Base-by-base conservation (phyloP, 2,113 vertebrate genomes). In the Xiphophorus hellerii region DNA sequence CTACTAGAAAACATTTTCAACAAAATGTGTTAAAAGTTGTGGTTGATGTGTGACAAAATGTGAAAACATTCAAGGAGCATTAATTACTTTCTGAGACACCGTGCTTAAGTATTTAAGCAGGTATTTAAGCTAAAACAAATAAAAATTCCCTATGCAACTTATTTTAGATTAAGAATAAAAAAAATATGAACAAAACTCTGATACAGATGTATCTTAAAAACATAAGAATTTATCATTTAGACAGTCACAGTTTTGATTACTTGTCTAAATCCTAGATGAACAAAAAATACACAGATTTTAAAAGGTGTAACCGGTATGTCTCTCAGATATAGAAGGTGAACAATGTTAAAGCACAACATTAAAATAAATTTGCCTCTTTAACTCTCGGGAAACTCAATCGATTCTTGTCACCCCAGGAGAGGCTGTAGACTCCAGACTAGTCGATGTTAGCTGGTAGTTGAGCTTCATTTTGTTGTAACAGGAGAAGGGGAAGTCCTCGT, bases 401-500 rank as follows among this genome's bases (percentile, higher is more conserved):
- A 95, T 94, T 82, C 62, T 58, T 27, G 25, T 61, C 65, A 69
- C 72, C 74, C 72, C 88, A 69, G 28, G 28, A 44, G 81, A 86
- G 75, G 69, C 84, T 77, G 44, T 70, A 76, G 83, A 86, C 78
- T 86, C 85, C 80, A 63, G 81, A 79, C 65, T 66, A 69, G 85
- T 89, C 90, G 82, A 80, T 86, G 81, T 71, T 88, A 84, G 89
- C 74, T 72, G 64, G 65, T 83, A 67, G 86, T 80, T 62, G 77
- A 83, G 74, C 76, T 72, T 60, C 87, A 75, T 84, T 85, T 83
- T 69, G 71, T 61, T 89, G 94, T 93, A 95, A 95, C 87, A 85
- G 65, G 94, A 95, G 92, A 92, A 78, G 30, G 77, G 39, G 42
- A 88, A 83, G 75, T 92, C 91, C 25, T 89, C 78, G 89, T 86